Evolutionary conservation across 2,797 vertebrate species (phyloP).

Genomic region (Falco biarmicus): DNA sequence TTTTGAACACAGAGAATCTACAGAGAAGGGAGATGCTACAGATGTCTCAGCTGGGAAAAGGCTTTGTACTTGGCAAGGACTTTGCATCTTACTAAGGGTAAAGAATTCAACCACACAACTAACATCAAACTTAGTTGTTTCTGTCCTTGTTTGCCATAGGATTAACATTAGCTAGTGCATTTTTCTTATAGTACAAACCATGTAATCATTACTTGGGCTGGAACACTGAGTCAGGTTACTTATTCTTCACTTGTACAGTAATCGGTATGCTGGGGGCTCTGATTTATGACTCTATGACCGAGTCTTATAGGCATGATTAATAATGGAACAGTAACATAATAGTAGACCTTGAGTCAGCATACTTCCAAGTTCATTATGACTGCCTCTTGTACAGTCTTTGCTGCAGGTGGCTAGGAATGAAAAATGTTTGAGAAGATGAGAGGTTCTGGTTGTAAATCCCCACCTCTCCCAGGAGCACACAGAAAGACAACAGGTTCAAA

Average conservation of each 20-base stretch:
- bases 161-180: background rate
- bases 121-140: background rate
- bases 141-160: background rate
- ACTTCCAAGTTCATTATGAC: background rate
- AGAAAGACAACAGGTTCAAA: background rate
- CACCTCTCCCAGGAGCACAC: background rate
- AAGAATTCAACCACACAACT: background rate
- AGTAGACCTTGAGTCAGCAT: slow-evolving; percentile 1
- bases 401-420: slow-evolving; percentile 4
- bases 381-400: background rate
- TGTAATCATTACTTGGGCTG: background rate
- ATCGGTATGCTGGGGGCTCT: background rate
- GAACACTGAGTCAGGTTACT: background rate
- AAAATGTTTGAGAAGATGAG: background rate
- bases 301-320: background rate
- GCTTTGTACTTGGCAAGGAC: background rate
- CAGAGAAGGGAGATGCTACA: background rate
- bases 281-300: background rate
- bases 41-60: background rate
- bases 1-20: background rate
- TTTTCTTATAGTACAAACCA: background rate
- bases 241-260: background rate
- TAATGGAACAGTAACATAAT: background rate
- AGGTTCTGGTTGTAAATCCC: background rate
- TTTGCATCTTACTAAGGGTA: background rate